Evolutionary conservation across 1,140 invertebrate genomes (phyloP).

Genomic region (Armadillidium nasatum): DNA sequence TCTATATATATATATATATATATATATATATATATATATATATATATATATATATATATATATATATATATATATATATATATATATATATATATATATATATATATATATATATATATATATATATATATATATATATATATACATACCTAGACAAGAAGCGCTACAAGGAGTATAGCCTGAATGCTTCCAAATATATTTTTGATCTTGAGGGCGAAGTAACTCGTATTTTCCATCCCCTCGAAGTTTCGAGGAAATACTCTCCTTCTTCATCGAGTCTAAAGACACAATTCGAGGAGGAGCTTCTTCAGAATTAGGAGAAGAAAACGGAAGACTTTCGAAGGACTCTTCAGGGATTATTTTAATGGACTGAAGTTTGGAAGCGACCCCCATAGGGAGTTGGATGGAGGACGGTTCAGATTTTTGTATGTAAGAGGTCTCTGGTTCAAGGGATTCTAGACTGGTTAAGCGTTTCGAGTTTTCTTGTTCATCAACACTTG

Average conservation of each 20-base stretch:
- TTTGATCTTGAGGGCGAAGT: conserved; percentile 16
- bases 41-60: background rate
- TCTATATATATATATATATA: background rate
- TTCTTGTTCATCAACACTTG: background rate
- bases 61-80: conserved; percentile 1
- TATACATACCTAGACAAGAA: conserved; percentile 70
- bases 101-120: conserved; percentile 13
- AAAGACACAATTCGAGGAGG: background rate
- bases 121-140: conserved; percentile 12
- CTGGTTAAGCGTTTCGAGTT: background rate
- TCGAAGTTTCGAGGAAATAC: conserved; percentile 19
- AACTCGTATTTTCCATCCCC: conserved; percentile 24
- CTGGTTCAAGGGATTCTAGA: background rate
- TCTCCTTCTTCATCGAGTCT: conserved; percentile 26
- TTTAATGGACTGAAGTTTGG: background rate
- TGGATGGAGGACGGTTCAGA: background rate
- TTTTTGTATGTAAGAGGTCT: background rate
- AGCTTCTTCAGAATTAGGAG: background rate
- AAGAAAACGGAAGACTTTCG: background rate
- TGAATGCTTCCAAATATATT: conserved; percentile 52
- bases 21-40: background rate
- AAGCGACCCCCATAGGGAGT: background rate
- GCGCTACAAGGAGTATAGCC: conserved; percentile 81
- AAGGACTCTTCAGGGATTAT: background rate
- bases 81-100: background rate